A percentile compares a stretch with the other conserved stretches of the same genome.
Conservation (phyloP, 2,888 invertebrate species). For the Chesias legatella region DNA sequence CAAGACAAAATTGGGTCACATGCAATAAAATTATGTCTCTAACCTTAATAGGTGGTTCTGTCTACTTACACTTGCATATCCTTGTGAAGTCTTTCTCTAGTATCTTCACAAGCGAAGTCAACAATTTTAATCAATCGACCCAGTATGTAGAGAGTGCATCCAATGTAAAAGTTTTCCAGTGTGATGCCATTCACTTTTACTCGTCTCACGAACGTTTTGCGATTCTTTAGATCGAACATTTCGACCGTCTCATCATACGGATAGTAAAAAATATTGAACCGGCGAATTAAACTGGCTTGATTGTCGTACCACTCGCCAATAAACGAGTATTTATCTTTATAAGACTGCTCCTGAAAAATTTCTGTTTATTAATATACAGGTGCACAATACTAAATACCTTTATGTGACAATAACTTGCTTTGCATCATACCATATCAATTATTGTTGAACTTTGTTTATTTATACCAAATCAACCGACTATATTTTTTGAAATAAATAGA, state of each 20-base stretch:
- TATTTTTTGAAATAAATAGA: too few relatives aligned
- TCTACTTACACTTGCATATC: constrained; percentile 83
- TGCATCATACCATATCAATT: too few relatives aligned
- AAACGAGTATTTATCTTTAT: constrained; percentile 81
- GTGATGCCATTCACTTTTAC: constrained; percentile 84
- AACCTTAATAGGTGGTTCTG: neutral
- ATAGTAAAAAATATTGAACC: constrained; percentile 88
- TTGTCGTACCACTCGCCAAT: constrained; percentile 93
- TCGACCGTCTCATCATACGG: constrained; percentile 89
- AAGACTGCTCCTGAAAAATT: constrained; percentile 73
- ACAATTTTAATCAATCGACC: constrained; percentile 87
- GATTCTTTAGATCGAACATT: constrained; percentile 85
- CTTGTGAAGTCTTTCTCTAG: constrained; percentile 82
- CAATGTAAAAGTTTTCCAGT: constrained; percentile 86
- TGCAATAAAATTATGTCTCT: too few relatives aligned
- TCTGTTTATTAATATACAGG: too few relatives aligned
- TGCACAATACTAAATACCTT: too few relatives aligned
- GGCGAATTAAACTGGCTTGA: constrained; percentile 85
- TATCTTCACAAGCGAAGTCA: constrained; percentile 86
- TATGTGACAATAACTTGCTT: too few relatives aligned
- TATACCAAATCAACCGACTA: too few relatives aligned
- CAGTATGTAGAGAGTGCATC: constrained; percentile 85
- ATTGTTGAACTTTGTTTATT: too few relatives aligned
- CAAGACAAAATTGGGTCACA: too few relatives aligned
- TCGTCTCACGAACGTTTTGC: constrained; percentile 84